phyloP scores from a whole-genome alignment of 2,888 invertebrate species.

The Perizoma affinitatum region DNA sequence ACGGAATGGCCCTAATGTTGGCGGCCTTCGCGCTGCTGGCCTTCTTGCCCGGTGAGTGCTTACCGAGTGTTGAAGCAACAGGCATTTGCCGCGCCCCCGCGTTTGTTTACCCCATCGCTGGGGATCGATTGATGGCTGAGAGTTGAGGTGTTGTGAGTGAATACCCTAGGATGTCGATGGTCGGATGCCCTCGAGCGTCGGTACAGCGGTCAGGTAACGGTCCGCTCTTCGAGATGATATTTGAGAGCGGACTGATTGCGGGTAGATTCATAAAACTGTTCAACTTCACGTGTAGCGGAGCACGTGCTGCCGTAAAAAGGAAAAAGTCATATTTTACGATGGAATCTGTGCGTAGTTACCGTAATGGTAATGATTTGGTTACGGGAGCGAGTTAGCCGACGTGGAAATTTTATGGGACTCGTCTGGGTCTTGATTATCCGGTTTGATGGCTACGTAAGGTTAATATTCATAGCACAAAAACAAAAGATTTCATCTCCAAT shows the following conservation, averaged over 20 bases:
- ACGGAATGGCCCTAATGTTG: slow-evolving; percentile 77
- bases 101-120: slow-evolving; percentile 61
- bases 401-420: slow-evolving; percentile 49
- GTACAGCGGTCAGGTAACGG: slow-evolving; percentile 52
- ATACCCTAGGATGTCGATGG: slow-evolving; percentile 33
- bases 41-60: slow-evolving; percentile 79
- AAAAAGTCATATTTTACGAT: slow-evolving; percentile 62
- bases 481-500: no score
- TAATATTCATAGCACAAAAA: no score
- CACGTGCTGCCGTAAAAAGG: slow-evolving; percentile 56
- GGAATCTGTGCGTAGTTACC: slow-evolving; percentile 57
- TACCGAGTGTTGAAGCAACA: slow-evolving; percentile 62
- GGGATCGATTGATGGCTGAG: slow-evolving; percentile 62
- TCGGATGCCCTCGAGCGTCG: slow-evolving; percentile 12
- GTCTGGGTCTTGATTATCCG: slow-evolving; percentile 40
- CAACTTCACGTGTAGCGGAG: slow-evolving; percentile 26
- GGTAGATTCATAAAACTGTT: slow-evolving; percentile 20
- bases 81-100: slow-evolving; percentile 70
- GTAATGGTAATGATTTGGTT: slow-evolving; percentile 58
- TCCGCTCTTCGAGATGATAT: slow-evolving; percentile 21
- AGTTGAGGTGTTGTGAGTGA: slow-evolving; percentile 77
- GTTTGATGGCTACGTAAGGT: slow-evolving; percentile 34
- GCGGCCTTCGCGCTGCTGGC: slow-evolving; percentile 78
- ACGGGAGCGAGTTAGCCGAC: slow-evolving; percentile 44
- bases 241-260: slow-evolving; percentile 12